phyloP scores from a whole-genome alignment of 2,113 vertebrate species.

The Saguinus midas region DNA sequence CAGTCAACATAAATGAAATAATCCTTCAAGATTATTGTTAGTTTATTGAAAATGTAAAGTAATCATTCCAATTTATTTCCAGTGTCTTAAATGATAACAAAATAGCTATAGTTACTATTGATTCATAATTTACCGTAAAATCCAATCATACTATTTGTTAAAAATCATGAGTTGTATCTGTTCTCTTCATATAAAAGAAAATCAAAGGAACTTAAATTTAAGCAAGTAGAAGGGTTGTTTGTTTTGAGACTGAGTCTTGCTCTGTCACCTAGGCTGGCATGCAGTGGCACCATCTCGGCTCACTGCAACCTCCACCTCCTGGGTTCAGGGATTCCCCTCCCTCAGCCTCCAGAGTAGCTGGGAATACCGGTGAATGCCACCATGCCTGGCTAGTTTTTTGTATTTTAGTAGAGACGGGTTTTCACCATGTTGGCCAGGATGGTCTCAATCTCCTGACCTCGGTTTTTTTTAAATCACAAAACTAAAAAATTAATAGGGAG shows the following conservation, averaged over 20 bases:
- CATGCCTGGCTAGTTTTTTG: no score
- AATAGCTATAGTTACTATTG: background rate
- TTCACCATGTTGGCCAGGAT: no score
- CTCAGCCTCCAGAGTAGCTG: no score
- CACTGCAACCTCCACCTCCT: no score
- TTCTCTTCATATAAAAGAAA: slow-evolving; percentile 29
- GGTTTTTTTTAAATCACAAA: background rate
- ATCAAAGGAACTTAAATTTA: slow-evolving; percentile 33
- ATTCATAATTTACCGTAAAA: slow-evolving; percentile 42
- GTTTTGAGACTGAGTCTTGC: no score
- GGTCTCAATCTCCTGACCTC: no score
- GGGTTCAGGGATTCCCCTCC: no score
- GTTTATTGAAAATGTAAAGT: background rate
- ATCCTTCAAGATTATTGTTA: background rate
- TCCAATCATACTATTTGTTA: slow-evolving; percentile 29
- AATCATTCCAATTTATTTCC: slow-evolving; percentile 31
- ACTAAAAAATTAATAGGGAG: background rate
- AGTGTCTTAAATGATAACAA: slow-evolving; percentile 34
- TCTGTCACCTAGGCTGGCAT: no score
- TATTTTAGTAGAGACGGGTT: no score
- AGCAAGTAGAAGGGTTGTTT: slow-evolving; percentile 38
- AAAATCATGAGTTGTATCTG: slow-evolving; percentile 31
- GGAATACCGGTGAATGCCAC: no score
- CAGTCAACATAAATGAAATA: slow-evolving; percentile 27
- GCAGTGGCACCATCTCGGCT: no score